Evolutionary conservation across 2,797 vertebrate genomes (phyloP).

Genomic region (Harpagifer antarcticus): DNA sequence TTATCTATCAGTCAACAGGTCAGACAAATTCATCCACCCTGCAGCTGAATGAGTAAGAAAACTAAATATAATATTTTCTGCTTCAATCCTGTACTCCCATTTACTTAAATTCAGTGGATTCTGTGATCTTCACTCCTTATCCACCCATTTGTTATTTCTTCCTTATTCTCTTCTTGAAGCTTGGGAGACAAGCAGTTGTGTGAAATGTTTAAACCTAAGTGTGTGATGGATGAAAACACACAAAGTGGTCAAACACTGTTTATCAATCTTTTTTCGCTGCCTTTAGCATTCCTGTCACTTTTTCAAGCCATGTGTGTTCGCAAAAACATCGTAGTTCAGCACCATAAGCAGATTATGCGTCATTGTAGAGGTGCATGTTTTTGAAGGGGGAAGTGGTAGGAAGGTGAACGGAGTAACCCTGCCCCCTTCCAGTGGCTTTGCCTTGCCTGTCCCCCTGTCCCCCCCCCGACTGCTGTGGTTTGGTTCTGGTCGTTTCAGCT

Average conservation of each 20-base stretch:
- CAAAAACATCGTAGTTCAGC: slow-evolving; percentile 90
- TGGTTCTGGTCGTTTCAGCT: slow-evolving; percentile 92
- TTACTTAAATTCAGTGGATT: slow-evolving; percentile 26
- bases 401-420: slow-evolving; percentile 85
- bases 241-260: slow-evolving; percentile 88
- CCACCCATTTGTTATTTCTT: slow-evolving; percentile 10
- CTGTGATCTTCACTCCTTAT: slow-evolving; percentile 25
- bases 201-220: slow-evolving; percentile 86
- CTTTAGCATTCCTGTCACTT: slow-evolving; percentile 19
- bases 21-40: slow-evolving; percentile 34
- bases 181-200: slow-evolving; percentile 41
- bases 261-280: slow-evolving; percentile 24
- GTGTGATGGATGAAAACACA: slow-evolving; percentile 89
- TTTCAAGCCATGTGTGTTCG: slow-evolving; percentile 85
- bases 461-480: slow-evolving; percentile 88
- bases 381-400: slow-evolving; percentile 81
- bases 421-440: slow-evolving; percentile 72
- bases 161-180: slow-evolving; percentile 26
- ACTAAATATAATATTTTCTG: slow-evolving; percentile 26
- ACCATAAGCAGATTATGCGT: slow-evolving; percentile 95
- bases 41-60: slow-evolving; percentile 55
- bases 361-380: slow-evolving; percentile 95
- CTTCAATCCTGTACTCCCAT: slow-evolving; percentile 7
- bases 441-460: slow-evolving; percentile 88
- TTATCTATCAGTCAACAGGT: slow-evolving; percentile 10